A percentile compares a stretch with the other conserved stretches of the same genome.
phyloP scores from a whole-genome alignment of 2,888 invertebrate genomes.

The Fissipunctia ypsillon region DNA sequence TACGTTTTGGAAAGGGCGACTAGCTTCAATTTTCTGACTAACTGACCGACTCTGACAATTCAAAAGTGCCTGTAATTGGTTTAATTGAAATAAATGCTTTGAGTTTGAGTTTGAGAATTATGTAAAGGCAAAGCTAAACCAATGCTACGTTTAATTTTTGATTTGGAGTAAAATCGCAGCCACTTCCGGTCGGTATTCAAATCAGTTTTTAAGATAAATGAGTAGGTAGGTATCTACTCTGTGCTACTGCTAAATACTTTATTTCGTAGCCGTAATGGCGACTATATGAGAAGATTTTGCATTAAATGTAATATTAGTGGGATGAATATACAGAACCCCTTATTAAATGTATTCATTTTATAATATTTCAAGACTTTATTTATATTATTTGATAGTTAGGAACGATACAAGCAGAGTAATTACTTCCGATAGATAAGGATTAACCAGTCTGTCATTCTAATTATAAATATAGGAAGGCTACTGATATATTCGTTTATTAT shows the following conservation, averaged over 20 bases:
- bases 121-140: neutral
- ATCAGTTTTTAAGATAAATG: neutral
- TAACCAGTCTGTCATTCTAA: constrained; percentile 63
- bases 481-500: constrained; percentile 54
- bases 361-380: constrained; percentile 34
- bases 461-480: constrained; percentile 52
- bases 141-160: neutral
- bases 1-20: too few relatives aligned
- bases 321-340: constrained; percentile 43
- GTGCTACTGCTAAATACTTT: constrained; percentile 29
- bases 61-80: too few relatives aligned
- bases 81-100: too few relatives aligned
- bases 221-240: constrained; percentile 10
- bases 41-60: too few relatives aligned
- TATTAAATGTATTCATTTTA: constrained; percentile 39
- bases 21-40: too few relatives aligned
- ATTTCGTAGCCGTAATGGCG: constrained; percentile 16
- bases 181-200: neutral
- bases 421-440: constrained; percentile 50
- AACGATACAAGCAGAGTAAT: constrained; percentile 62
- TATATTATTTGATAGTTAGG: constrained; percentile 51
- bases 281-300: constrained; percentile 30
- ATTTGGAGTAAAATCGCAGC: neutral
- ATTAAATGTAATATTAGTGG: constrained; percentile 48
- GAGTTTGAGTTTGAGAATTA: too few relatives aligned